A percentile compares a stretch with the other conserved stretches of the same genome.
Conservation (phyloP, 2,888 invertebrate species). For the Ennomos quercinarius region DNA sequence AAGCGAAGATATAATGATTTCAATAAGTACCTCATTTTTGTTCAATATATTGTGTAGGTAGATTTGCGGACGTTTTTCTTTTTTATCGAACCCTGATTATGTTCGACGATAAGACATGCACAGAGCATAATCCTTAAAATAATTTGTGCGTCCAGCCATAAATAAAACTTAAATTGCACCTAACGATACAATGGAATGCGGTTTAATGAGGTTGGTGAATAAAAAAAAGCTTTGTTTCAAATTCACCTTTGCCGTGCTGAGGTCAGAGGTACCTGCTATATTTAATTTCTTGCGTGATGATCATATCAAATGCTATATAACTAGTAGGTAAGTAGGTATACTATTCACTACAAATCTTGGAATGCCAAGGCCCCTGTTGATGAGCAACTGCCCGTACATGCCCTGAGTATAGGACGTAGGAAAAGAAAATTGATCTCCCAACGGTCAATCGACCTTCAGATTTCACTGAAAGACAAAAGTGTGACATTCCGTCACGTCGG, state of each 20-base stretch:
- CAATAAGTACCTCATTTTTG: too few relatives aligned
- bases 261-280: conserved; percentile 35
- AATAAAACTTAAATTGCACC: conserved; percentile 20
- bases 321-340: conserved; percentile 11
- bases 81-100: not conserved
- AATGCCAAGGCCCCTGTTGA: conserved; percentile 35
- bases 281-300: conserved; percentile 34
- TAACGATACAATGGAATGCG: conserved; percentile 32
- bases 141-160: conserved; percentile 16
- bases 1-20: too few relatives aligned
- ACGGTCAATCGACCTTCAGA: conserved; percentile 71
- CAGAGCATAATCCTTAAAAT: not conserved
- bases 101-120: too few relatives aligned
- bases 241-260: conserved; percentile 28
- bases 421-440: conserved; percentile 60
- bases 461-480: conserved; percentile 74
- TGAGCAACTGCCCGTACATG: conserved; percentile 16
- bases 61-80: not conserved
- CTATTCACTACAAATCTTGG: conserved; percentile 24
- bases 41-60: too few relatives aligned
- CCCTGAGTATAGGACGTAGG: conserved; percentile 15
- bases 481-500: conserved; percentile 77
- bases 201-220: conserved; percentile 21
- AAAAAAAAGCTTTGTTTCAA: conserved; percentile 31
- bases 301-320: conserved; percentile 18